A percentile compares a stretch with the other conserved stretches of the same genome.
Evolutionary conservation across 2,797 vertebrate species (phyloP).

Genomic region (Lithobates sylvaticus): DNA sequence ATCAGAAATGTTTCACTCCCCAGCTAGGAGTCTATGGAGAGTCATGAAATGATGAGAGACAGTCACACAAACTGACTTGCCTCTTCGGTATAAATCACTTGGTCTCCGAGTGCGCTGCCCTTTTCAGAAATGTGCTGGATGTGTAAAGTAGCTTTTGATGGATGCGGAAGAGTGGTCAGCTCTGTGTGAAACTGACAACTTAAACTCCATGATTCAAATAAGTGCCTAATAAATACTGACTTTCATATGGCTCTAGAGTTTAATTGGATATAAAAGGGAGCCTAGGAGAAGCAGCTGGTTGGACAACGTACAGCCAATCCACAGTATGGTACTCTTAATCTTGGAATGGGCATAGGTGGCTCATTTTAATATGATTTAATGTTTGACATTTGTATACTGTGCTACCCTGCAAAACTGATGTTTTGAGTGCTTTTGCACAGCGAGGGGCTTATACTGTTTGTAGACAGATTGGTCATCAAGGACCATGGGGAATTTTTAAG

Average conservation of each 20-base stretch:
- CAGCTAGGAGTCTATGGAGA: conserved; percentile 46
- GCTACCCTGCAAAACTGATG: background rate
- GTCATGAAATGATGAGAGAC: conserved; percentile 53
- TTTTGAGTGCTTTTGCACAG: no score
- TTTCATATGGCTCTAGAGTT: conserved; percentile 43
- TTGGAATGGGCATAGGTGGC: conserved; percentile 8
- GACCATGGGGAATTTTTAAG: no score
- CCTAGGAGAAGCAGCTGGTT: conserved; percentile 9
- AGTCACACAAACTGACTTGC: conserved; percentile 46
- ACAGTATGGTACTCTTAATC: conserved; percentile 26
- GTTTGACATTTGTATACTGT: background rate
- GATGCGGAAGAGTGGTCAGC: conserved; percentile 54
- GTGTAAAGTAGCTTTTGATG: background rate
- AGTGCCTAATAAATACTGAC: conserved; percentile 57
- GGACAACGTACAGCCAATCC: conserved; percentile 7
- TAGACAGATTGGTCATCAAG: no score
- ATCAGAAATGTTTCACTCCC: conserved; percentile 40
- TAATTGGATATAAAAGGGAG: conserved; percentile 50
- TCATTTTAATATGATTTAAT: conserved; percentile 17
- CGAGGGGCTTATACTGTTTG: no score
- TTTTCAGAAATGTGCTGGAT: conserved; percentile 25
- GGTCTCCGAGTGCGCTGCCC: conserved; percentile 5
- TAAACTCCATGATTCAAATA: conserved; percentile 44
- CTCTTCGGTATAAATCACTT: conserved; percentile 28
- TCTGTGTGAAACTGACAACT: conserved; percentile 32